Percentiles rank a stretch among this genome's conserved stretches.
These are phyloP conservation scores for Phoxinus dragarum DNA, from an alignment of 2,797 vertebrate species.

Conservation along the genomic window DNA sequence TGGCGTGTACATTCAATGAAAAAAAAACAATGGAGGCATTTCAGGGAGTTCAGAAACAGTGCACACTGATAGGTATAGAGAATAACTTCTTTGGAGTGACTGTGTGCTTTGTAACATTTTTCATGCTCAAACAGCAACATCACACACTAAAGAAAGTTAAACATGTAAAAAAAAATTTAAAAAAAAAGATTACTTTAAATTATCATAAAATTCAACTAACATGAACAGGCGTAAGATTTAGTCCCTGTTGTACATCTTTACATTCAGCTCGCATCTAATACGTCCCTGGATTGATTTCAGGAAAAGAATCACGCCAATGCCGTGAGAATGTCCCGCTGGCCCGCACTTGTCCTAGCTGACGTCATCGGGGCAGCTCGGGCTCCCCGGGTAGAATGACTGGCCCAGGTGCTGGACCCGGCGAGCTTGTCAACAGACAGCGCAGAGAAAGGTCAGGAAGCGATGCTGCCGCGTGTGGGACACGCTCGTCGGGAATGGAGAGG, in stretches of 20 bases:
- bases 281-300: slow-evolving; percentile 27
- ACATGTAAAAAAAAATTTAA: not conserved
- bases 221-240: not conserved
- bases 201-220: not conserved
- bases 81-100: not conserved
- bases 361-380: slow-evolving; percentile 8
- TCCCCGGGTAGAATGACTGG: slow-evolving; percentile 51
- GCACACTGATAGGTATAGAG: not conserved
- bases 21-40: not conserved
- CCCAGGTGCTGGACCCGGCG: slow-evolving; percentile 50
- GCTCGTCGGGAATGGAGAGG: not conserved
- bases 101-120: not conserved
- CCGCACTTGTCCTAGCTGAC: not conserved
- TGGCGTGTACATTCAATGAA: not conserved
- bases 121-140: not conserved
- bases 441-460: slow-evolving; percentile 54
- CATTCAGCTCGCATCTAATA: not conserved
- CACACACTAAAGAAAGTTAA: not conserved
- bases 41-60: not conserved
- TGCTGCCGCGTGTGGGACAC: not conserved
- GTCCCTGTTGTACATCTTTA: slow-evolving; percentile 4
- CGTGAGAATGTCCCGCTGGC: slow-evolving; percentile 47
- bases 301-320: slow-evolving; percentile 37
- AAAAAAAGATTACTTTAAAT: not conserved
- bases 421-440: slow-evolving; percentile 24